Percentiles rank a stretch among this genome's conserved stretches.
These are phyloP conservation scores for Drosophila multiciliata DNA, from an alignment of 2,888 invertebrate genomes.

Conservation along the genomic window DNA sequence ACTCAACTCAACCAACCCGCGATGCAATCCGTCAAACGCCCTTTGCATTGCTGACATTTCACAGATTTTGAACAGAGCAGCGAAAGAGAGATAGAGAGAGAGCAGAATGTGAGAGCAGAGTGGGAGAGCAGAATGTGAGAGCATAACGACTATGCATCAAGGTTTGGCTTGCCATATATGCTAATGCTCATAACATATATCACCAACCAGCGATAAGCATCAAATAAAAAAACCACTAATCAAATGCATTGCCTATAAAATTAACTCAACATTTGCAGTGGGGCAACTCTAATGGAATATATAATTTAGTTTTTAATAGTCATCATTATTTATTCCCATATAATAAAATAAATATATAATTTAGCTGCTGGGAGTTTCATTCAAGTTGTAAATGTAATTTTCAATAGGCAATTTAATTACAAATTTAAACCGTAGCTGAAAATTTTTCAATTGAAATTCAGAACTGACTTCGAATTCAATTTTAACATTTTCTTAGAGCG, in stretches of 20 bases:
- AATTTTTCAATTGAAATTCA: not conserved
- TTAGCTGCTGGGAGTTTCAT: not conserved
- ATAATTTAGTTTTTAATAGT: not conserved
- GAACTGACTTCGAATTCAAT: not conserved
- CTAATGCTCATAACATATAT: not conserved
- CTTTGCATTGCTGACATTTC: slow-evolving; percentile 47
- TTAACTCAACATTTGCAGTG: not conserved
- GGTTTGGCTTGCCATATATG: slow-evolving; percentile 1
- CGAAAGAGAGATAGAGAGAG: not conserved
- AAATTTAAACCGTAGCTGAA: not conserved
- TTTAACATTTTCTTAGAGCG: not conserved
- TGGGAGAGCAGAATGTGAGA: not conserved
- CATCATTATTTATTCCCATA: not conserved
- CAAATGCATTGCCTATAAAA: not conserved
- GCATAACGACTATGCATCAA: slow-evolving; percentile 12
- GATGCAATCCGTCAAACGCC: slow-evolving; percentile 32
- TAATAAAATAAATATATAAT: not conserved
- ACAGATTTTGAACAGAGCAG: slow-evolving; percentile 39
- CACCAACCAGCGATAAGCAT: not conserved
- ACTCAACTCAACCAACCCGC: slow-evolving; percentile 20
- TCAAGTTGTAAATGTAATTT: not conserved
- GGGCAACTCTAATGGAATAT: not conserved
- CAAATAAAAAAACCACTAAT: not conserved
- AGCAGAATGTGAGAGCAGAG: not conserved
- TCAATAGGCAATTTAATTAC: not conserved